These are phyloP conservation scores for Oncorhynchus gorbuscha DNA, from an alignment of 2,113 vertebrate species.

Conservation along the genomic window DNA sequence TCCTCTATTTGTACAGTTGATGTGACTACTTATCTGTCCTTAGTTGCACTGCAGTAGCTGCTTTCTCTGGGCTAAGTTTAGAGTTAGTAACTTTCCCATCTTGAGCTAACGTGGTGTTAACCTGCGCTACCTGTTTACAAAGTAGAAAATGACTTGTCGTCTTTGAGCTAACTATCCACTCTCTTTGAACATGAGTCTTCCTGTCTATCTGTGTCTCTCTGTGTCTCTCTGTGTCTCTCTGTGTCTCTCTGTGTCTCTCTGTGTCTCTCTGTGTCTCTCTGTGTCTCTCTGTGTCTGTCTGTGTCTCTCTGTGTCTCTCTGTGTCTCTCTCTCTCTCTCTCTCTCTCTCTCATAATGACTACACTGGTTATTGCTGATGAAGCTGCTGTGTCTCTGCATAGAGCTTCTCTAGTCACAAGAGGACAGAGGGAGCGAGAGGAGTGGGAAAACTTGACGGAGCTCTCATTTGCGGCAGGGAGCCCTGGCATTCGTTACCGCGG, in stretches of 20 bases:
- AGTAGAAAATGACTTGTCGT: no score
- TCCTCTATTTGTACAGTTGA: no score
- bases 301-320: slow-evolving; percentile 9
- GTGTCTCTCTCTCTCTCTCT: not conserved
- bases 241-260: not conserved
- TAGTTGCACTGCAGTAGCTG: no score
- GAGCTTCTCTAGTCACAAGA: slow-evolving; percentile 62
- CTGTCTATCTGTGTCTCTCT: slow-evolving; percentile 24
- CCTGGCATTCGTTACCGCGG: slow-evolving; percentile 52
- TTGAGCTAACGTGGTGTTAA: no score
- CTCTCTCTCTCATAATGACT: slow-evolving; percentile 34
- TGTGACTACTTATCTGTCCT: no score
- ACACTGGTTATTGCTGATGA: slow-evolving; percentile 64
- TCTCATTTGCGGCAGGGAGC: slow-evolving; percentile 10
- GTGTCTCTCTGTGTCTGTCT: not conserved
- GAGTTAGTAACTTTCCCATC: no score
- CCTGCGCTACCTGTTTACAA: no score
- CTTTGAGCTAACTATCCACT: slow-evolving; percentile 3
- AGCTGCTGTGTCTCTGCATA: slow-evolving; percentile 59
- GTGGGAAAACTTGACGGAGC: slow-evolving; percentile 2
- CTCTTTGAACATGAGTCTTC: slow-evolving; percentile 1
- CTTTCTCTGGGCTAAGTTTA: no score
- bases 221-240: slow-evolving; percentile 4
- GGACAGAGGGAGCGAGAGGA: slow-evolving; percentile 12
- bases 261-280: not conserved